Evolutionary conservation across 2,797 vertebrate genomes (phyloP).

Genomic region (Onychomys leucogaster): DNA sequence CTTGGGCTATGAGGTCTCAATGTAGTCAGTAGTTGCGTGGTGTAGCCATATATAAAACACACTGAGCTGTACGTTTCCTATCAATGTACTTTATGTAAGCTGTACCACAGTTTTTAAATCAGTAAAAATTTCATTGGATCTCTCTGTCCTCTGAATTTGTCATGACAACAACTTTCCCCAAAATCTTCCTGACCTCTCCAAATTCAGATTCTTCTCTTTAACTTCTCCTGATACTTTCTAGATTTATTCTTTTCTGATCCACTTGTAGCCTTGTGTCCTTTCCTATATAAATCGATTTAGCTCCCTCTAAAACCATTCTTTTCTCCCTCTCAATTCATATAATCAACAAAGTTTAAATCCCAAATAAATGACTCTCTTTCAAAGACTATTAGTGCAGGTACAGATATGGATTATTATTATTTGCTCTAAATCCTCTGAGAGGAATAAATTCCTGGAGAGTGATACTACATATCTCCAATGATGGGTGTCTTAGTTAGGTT

Average conservation of each 20-base stretch:
- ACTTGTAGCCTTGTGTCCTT: conserved; percentile 20
- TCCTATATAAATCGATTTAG: background rate
- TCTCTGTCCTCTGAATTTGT: conserved; percentile 16
- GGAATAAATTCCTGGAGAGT: background rate
- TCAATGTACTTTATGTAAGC: background rate
- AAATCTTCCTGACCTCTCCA: background rate
- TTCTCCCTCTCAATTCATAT: conserved; percentile 30
- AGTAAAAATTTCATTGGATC: conserved; percentile 45
- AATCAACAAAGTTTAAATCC: conserved; percentile 44
- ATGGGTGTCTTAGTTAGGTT: background rate
- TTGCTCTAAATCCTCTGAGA: conserved; percentile 46
- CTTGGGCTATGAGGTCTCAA: background rate
- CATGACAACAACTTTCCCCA: background rate
- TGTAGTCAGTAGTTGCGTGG: background rate
- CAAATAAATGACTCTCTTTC: conserved; percentile 61
- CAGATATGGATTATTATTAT: background rate
- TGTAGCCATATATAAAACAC: background rate
- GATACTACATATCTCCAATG: background rate
- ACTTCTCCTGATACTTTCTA: background rate
- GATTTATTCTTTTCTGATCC: conserved; percentile 36
- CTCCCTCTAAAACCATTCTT: conserved; percentile 12
- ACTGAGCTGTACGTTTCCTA: background rate
- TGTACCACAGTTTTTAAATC: background rate
- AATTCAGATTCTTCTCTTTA: background rate
- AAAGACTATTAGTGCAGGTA: background rate